phyloP scores from a whole-genome alignment of 2,888 invertebrate species.

The Hylaea fasciaria region DNA sequence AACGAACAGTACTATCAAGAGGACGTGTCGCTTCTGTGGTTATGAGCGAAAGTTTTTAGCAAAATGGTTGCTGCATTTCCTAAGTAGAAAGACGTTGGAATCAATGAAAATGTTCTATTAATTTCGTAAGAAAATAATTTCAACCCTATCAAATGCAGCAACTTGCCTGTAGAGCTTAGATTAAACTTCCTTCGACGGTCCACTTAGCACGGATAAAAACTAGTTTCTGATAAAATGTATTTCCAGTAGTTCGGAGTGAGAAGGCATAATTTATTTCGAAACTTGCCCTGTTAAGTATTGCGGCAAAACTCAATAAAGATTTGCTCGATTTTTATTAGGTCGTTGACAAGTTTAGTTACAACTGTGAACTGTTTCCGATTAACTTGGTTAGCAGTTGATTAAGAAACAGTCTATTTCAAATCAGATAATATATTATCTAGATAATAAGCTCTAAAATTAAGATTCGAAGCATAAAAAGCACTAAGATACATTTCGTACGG shows the following conservation, averaged over 20 bases:
- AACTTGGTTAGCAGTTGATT: too few relatives aligned
- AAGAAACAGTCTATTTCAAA: too few relatives aligned
- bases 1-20: background rate
- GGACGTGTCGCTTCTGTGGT: background rate
- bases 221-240: conserved; percentile 53
- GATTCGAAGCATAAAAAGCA: too few relatives aligned
- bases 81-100: too few relatives aligned
- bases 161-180: conserved; percentile 44
- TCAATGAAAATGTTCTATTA: conserved; percentile 25
- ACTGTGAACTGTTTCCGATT: conserved; percentile 2
- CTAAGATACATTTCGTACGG: too few relatives aligned
- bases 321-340: conserved; percentile 9
- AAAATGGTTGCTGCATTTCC: conserved; percentile 3
- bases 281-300: conserved; percentile 33
- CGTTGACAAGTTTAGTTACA: background rate
- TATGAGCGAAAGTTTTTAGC: background rate
- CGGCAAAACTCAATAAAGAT: conserved; percentile 16
- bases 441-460: too few relatives aligned
- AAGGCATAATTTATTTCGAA: conserved; percentile 41
- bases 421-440: too few relatives aligned
- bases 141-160: conserved; percentile 42
- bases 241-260: conserved; percentile 40
- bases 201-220: conserved; percentile 50
- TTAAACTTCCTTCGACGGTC: conserved; percentile 52
- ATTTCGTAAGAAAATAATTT: conserved; percentile 32